Evolutionary conservation across 2,888 invertebrate genomes (phyloP), one percentile per base, ranked within the genome.

Genomic region (Oxystoma pomonae): DNA sequence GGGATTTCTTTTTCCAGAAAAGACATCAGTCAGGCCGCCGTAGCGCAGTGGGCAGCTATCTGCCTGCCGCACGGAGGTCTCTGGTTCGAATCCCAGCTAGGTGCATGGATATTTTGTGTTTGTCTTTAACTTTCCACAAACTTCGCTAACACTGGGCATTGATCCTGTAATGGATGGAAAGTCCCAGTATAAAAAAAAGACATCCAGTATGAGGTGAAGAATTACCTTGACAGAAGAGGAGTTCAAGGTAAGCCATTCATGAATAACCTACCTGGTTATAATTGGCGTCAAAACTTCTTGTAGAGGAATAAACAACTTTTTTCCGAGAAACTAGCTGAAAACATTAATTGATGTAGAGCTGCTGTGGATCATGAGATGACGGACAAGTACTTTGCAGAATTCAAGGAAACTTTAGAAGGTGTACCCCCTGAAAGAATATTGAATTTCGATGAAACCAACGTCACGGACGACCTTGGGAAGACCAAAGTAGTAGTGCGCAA

Each of bases 281-380:
- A 3, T 35, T 35, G 35, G 35, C 12, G 35, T 35, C 35, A 12
- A 35, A 35, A 7, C 5, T 35, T 35, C 35, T 35, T 35, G 35
- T 7, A 35, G 12, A 35, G 35, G 12, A 35, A 35, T 35, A 35
- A 12, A 35, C 35, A 12, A 35, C 35, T 35, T 35, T 12, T 35
- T 35, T 35, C 35, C 35, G 49, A 65, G 51, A 60, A 66, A 64
- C 52, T 67, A 21, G 52, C 62, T 55, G 53, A 61, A 16, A 67
- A 67, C 55, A 67, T 67, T 57, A 67, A 67, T 62, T 51, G 66
- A 55, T 55, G 60, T 17, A 62, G 62, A 56, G 67, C 68, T n/a
- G 56, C 59, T 51, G 58, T 67, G 7, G 19, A 50, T 51, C 35
- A 35, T 35, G 35, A 35, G 20, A 35, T 51, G n/a, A 35, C 49